Base-by-base conservation (phyloP, 2,113 vertebrate genomes). In the Lycaon pictus region DNA sequence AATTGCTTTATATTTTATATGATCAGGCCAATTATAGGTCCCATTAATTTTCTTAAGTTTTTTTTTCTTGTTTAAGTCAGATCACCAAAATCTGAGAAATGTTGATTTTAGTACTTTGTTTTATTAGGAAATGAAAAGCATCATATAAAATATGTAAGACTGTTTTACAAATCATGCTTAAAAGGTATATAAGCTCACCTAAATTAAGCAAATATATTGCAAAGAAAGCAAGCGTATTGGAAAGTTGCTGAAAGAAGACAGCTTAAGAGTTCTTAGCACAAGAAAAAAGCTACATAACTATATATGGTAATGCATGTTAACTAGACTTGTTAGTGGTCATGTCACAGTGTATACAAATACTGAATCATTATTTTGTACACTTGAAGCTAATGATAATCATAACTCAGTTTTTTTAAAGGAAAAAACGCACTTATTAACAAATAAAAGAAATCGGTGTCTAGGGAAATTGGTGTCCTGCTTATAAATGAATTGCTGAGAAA, bases 41-140 rank as follows among this genome's bases (percentile, higher is more conserved):
- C 65, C 48, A 65, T 60, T 87, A 93, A 25, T 67, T n/a, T 72
- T 27, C 4, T 10, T 77, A 23, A 88, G 29, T 12, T 53, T 53
- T 27, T 32, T 32, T 94, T 88, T 71, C 56, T 81, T 80, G 43
- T 58, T 60, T 76, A 63, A 89, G n/a, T 76, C 43, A 89, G 20
- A 48, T 77, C 48, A 84, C 79, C 79, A 95, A 90, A 95, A 51
- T 51, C 27, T 29, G 51, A 85, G 71, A 85, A 77, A 58, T 90
- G 8, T 51, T 79, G 29, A 84, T 77, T 76, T 56, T 81, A 23
- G 65, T 62, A 25, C 60, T 95, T 84, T 29, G 58, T 76, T 90
- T 84, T 77, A 84, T 67, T 95, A 77, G 80, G 69, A 76, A 58
- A 90, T 95, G 51, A 60, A 90, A 48, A 62, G 27, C 48, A 16